Percentiles rank a stretch among this genome's conserved stretches.
Evolutionary conservation across 2,888 invertebrate species (phyloP).

Genomic region (Rhodophaea formosa): DNA sequence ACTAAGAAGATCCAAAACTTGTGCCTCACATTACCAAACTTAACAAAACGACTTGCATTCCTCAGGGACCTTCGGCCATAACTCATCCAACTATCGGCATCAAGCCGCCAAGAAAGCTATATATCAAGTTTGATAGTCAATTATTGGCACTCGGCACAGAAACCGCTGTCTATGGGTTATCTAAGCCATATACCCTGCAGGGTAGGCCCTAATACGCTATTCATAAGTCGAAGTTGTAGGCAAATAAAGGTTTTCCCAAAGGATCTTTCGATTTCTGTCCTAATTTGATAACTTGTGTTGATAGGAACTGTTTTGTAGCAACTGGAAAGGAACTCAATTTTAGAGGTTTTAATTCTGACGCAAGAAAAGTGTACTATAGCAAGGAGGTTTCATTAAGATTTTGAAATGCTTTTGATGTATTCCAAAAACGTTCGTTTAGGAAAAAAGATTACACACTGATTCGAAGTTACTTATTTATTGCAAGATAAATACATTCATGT

Average conservation of each 20-base stretch:
- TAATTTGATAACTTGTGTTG: slow-evolving; percentile 45
- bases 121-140: slow-evolving; percentile 79
- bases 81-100: slow-evolving; percentile 71
- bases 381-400: too few relatives aligned
- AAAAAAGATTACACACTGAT: too few relatives aligned
- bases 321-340: slow-evolving; percentile 1
- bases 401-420: too few relatives aligned
- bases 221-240: slow-evolving; percentile 51
- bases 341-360: slow-evolving; percentile 36
- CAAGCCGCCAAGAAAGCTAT: slow-evolving; percentile 68
- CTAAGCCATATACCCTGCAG: slow-evolving; percentile 45
- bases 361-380: too few relatives aligned
- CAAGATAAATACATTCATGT: too few relatives aligned
- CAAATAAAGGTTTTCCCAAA: slow-evolving; percentile 46
- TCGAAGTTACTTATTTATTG: too few relatives aligned
- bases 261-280: slow-evolving; percentile 46
- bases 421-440: too few relatives aligned
- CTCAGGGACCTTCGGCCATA: slow-evolving; percentile 58
- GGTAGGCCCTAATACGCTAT: slow-evolving; percentile 59
- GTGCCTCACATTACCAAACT: slow-evolving; percentile 43
- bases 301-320: background rate
- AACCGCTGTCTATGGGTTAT: slow-evolving; percentile 66
- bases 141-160: slow-evolving; percentile 73
- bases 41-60: slow-evolving; percentile 58
- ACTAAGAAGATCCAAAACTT: slow-evolving; percentile 34